These are phyloP conservation scores for Tortrix viridana DNA, from an alignment of 2,888 invertebrate genomes.

Conservation along the genomic window DNA sequence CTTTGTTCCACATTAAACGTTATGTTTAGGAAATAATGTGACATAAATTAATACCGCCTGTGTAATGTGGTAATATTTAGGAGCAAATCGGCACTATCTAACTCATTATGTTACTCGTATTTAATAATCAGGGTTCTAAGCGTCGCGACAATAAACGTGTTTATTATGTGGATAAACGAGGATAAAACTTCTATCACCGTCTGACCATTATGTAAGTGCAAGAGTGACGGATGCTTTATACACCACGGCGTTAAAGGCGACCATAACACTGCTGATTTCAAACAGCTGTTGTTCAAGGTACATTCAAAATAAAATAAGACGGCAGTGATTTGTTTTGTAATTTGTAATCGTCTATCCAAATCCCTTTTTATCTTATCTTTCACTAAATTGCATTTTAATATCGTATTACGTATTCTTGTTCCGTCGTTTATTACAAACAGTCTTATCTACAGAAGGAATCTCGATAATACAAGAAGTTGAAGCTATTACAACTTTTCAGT, in stretches of 20 bases:
- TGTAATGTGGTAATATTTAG: too few relatives aligned
- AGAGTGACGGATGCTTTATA: too few relatives aligned
- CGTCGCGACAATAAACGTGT: too few relatives aligned
- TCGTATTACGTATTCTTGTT: constrained; percentile 62
- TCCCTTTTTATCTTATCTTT: constrained; percentile 37
- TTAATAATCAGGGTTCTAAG: too few relatives aligned
- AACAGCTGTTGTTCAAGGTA: too few relatives aligned
- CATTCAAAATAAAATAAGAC: neutral
- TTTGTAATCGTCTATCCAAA: constrained; percentile 25
- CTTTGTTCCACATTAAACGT: constrained; percentile 26
- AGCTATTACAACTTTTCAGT: constrained; percentile 1
- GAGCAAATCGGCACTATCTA: too few relatives aligned
- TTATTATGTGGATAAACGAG: too few relatives aligned
- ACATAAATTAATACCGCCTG: neutral
- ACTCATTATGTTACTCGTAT: too few relatives aligned
- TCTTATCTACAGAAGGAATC: constrained; percentile 53
- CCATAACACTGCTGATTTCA: too few relatives aligned
- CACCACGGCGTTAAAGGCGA: too few relatives aligned
- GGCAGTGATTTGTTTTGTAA: constrained; percentile 18
- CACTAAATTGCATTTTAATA: constrained; percentile 46
- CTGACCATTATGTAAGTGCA: too few relatives aligned
- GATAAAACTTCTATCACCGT: too few relatives aligned
- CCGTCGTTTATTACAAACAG: constrained; percentile 57
- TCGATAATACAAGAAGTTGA: constrained; percentile 10
- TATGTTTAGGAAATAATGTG: neutral